Evolutionary conservation across 2,113 vertebrate genomes (phyloP), one percentile per base, ranked within the genome.

Genomic region (Forbesichthys agassizii): DNA sequence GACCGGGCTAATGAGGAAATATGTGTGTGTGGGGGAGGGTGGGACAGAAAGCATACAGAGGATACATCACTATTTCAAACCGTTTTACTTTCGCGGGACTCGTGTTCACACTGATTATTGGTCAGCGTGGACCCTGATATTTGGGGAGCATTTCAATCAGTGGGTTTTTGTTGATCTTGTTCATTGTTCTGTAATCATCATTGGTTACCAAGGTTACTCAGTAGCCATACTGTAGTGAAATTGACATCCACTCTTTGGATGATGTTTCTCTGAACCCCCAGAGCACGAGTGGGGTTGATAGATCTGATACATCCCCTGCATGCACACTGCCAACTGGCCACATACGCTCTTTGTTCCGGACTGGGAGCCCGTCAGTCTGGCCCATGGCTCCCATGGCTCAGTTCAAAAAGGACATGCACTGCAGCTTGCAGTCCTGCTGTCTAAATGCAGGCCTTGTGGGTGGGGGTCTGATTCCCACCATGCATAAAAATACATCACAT

Each of bases 371-470:
- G 7, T 8, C 36, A 5, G 7, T 8, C 36, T 8, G 36, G 7
- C 7, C 36, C 36, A 8, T 42, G 36, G 68, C 66, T 71, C 7
- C 36, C 36, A 8, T 42, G 36, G 68, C 66, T 71, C 57, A 58
- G 20, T 66, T 78, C 61, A 58, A 62, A 78, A 82, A 81, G 78
- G 71, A 66, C 55, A 75, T 67, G 70, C 61, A 72, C 75, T 73
- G 33, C 59, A 72, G 49, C 11, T 27, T 11, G 49, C 49, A 12
- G 10, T 52, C 49, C 49, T 52, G 49, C 11, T 52, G 5, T 42
- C 36, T 42, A 42, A 42, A 42, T 8, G 36, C 36, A 27, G 27
- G 2, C 27, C 27, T 27, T 27, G 27, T 27, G 27, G 27, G 27
- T 27, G 27, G 27, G 36, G 36, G 36, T 42, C 4, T 12, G 8